These are phyloP conservation scores for Prunella strophiata DNA, from an alignment of 2,797 vertebrate genomes.

Conservation along the genomic window DNA sequence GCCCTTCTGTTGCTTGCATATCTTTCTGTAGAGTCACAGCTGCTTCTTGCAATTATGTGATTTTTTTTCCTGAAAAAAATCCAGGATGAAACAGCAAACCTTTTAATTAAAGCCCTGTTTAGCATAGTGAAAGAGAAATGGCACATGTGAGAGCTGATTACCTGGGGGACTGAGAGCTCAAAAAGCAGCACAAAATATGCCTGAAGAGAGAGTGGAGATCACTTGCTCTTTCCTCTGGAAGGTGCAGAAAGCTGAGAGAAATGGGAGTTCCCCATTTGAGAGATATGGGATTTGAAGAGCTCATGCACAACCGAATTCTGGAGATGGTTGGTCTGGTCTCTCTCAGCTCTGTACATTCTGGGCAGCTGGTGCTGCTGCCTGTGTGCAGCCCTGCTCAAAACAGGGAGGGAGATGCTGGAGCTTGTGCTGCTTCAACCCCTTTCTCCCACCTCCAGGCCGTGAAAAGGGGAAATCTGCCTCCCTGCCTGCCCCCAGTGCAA, in stretches of 20 bases:
- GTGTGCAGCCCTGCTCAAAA: rapidly evolving
- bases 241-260: background rate
- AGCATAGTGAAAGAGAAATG: background rate
- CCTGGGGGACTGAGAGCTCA: background rate
- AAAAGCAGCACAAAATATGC: background rate
- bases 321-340: background rate
- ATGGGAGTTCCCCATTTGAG: background rate
- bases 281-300: background rate
- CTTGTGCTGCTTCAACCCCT: background rate
- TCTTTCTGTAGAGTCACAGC: background rate
- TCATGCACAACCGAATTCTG: rapidly evolving
- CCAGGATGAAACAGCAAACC: background rate
- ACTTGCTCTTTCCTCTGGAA: background rate
- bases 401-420: background rate
- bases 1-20: background rate
- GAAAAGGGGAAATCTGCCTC: background rate
- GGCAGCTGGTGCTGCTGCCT: background rate
- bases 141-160: background rate
- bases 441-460: background rate
- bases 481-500: rapidly evolving
- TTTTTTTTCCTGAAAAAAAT: background rate
- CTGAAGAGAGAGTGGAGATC: background rate
- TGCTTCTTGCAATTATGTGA: background rate
- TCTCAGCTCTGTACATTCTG: background rate
- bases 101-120: constrained; percentile 29